Conservation (phyloP, 2,797 vertebrate species). For the Sebastes miniatus region DNA sequence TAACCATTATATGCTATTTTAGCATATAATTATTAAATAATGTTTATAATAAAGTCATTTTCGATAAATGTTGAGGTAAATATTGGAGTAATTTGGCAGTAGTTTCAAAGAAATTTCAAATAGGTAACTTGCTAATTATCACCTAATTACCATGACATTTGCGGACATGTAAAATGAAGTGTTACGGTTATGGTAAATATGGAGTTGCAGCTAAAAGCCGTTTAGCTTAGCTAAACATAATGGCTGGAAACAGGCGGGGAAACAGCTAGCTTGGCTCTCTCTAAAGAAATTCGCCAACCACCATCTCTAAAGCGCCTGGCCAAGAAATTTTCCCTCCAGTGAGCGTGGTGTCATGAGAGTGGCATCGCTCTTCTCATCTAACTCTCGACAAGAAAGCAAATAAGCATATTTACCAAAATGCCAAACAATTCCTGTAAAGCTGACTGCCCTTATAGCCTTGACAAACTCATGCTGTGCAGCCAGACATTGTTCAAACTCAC, state of each 20-base stretch:
- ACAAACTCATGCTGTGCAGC: not conserved
- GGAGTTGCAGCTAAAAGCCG: not conserved
- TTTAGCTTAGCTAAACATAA: conserved; percentile 1
- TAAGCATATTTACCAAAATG: not conserved
- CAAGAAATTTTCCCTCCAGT: not conserved
- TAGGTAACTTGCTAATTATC: too few relatives aligned
- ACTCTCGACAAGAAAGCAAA: not conserved
- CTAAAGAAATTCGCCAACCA: not conserved
- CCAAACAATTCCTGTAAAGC: not conserved
- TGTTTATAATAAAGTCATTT: too few relatives aligned
- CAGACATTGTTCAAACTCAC: not conserved
- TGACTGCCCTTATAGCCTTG: not conserved
- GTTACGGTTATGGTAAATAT: not conserved
- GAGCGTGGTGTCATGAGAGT: not conserved
- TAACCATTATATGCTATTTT: too few relatives aligned
- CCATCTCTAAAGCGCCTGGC: not conserved
- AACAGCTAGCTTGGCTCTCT: not conserved
- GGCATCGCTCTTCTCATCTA: not conserved
- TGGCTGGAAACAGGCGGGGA: not conserved
- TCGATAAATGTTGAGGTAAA: too few relatives aligned
- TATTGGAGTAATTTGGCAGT: too few relatives aligned
- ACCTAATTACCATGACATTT: too few relatives aligned
- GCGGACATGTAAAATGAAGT: fast-evolving
- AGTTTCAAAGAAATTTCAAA: too few relatives aligned
- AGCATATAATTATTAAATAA: too few relatives aligned